A percentile compares a stretch with the other conserved stretches of the same genome.
These are phyloP conservation scores for Ctena decussata DNA, from an alignment of 2,888 invertebrate genomes.

Conservation along the genomic window DNA sequence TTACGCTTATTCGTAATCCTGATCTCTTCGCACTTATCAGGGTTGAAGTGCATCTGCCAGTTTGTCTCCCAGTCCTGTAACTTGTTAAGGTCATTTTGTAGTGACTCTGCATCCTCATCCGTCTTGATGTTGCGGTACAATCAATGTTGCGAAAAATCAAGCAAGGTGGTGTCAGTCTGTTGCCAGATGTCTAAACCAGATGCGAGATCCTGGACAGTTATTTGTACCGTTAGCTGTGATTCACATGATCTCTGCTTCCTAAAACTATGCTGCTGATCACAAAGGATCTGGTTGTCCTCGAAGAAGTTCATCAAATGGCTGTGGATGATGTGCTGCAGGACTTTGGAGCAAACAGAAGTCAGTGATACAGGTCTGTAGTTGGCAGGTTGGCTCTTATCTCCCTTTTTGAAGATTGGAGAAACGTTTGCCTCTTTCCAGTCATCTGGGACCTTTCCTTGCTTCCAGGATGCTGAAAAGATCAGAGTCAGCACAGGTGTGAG, in stretches of 20 bases:
- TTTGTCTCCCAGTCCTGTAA: too few species aligned
- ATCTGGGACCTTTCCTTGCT: not conserved
- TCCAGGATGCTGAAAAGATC: not conserved
- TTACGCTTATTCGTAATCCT: constrained; percentile 34
- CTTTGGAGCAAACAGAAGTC: not conserved
- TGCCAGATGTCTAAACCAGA: not conserved
- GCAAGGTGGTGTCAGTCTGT: not conserved
- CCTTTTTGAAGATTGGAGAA: not conserved
- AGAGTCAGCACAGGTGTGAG: constrained; percentile 8
- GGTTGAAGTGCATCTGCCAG: too few species aligned
- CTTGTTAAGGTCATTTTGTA: constrained; percentile 56
- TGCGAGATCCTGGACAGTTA: not conserved
- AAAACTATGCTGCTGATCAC: constrained; percentile 6
- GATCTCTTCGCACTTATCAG: constrained; percentile 51
- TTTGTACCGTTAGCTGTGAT: not conserved
- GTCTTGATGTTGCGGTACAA: constrained; percentile 42
- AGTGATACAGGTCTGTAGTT: not conserved
- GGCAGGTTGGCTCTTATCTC: not conserved
- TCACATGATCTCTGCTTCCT: not conserved
- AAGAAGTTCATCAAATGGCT: constrained; percentile 12
- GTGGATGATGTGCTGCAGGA: not conserved
- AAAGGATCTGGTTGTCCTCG: not conserved
- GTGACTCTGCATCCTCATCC: constrained; percentile 10
- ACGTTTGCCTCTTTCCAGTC: not conserved
- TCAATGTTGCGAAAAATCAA: constrained; percentile 8